Conservation (phyloP, 2,113 vertebrate species). For the Caranx melampygus region DNA sequence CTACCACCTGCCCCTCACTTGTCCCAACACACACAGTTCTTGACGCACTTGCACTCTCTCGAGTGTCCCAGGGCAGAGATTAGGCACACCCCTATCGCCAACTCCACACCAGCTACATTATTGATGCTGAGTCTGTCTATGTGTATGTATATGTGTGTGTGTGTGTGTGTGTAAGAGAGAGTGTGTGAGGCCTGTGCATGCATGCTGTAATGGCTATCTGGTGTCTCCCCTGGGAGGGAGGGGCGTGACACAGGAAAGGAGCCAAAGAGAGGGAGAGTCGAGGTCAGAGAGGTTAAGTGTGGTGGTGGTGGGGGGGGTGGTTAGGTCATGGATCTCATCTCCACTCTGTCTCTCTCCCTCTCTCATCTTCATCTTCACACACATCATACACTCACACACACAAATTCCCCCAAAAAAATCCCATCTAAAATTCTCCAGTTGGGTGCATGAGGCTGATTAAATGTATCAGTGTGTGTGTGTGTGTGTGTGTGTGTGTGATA, state of each 20-base stretch:
- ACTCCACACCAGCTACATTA: constrained; percentile 82
- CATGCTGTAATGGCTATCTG: constrained; percentile 85
- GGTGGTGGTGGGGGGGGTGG: constrained; percentile 61
- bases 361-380: constrained; percentile 47
- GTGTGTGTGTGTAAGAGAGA: constrained; percentile 32
- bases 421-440: constrained; percentile 36
- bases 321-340: constrained; percentile 68
- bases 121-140: constrained; percentile 75
- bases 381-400: constrained; percentile 6
- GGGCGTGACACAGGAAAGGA: constrained; percentile 45
- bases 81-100: constrained; percentile 75
- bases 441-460: constrained; percentile 42
- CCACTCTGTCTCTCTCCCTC: constrained; percentile 18
- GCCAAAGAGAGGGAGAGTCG: constrained; percentile 70
- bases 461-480: constrained; percentile 27
- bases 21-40: constrained; percentile 52
- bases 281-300: constrained; percentile 86
- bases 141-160: constrained; percentile 40
- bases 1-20: constrained; percentile 70
- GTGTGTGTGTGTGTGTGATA: constrained; percentile 42
- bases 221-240: constrained; percentile 78
- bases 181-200: constrained; percentile 40
- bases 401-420: constrained; percentile 57
- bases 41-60: constrained; percentile 68
- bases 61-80: constrained; percentile 84